phyloP scores from a whole-genome alignment of 2,797 vertebrate species.

The Pseudotriccus pelzelni region DNA sequence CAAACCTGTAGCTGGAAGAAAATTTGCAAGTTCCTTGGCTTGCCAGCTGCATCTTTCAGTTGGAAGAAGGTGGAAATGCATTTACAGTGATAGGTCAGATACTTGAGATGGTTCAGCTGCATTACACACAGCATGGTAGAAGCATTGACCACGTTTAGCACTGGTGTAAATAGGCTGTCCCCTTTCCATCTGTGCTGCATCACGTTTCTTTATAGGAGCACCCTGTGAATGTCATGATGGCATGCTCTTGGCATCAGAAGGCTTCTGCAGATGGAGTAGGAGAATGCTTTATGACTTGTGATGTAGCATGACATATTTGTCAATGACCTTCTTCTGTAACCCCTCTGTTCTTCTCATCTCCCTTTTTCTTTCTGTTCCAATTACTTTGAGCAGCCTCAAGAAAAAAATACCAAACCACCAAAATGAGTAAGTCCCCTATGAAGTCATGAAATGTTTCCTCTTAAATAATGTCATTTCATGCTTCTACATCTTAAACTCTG shows the following conservation, averaged over 20 bases:
- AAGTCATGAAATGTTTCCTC: conserved; percentile 84
- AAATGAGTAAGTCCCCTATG: conserved; percentile 94
- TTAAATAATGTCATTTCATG: conserved; percentile 86
- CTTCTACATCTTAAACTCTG: conserved; percentile 85
- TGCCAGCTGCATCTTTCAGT: background rate
- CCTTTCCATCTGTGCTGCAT: conserved; percentile 29
- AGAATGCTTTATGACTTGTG: conserved; percentile 66
- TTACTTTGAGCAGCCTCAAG: conserved; percentile 98
- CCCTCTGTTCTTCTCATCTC: conserved; percentile 84
- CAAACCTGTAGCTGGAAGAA: background rate
- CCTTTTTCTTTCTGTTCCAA: conserved; percentile 86
- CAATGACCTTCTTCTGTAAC: conserved; percentile 76
- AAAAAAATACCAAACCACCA: conserved; percentile 93
- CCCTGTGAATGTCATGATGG: conserved; percentile 49
- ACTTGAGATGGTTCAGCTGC: background rate
- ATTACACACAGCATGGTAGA: conserved; percentile 8
- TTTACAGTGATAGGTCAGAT: background rate
- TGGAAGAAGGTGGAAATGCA: background rate
- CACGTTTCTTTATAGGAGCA: background rate
- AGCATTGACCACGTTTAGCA: background rate
- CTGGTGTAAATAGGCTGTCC: background rate
- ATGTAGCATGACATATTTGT: conserved; percentile 75
- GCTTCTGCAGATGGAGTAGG: conserved; percentile 35
- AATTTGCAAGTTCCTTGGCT: background rate
- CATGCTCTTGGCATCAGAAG: conserved; percentile 71